These are phyloP conservation scores for Ypsolopha sequella DNA, from an alignment of 2,888 invertebrate genomes.

Conservation along the genomic window DNA sequence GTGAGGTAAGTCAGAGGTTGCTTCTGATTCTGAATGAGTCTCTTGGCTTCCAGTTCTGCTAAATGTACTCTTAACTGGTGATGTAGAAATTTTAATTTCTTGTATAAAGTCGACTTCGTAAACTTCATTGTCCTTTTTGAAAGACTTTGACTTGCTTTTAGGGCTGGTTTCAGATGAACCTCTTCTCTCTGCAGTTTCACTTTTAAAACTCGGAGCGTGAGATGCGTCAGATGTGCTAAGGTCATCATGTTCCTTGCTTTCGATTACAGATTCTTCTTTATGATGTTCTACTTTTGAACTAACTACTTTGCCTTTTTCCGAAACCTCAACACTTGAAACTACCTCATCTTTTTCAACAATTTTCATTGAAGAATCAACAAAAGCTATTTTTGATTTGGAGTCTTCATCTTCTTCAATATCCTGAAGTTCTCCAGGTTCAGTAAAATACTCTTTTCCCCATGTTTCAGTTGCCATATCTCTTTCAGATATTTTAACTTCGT, in stretches of 20 bases:
- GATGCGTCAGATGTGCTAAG: constrained; percentile 56
- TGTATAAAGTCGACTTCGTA: constrained; percentile 67
- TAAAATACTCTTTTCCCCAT: constrained; percentile 68
- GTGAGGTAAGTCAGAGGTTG: constrained; percentile 61
- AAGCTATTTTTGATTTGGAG: constrained; percentile 44
- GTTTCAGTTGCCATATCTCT: constrained; percentile 63
- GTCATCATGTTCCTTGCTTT: constrained; percentile 62
- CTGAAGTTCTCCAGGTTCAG: constrained; percentile 57
- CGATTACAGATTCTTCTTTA: constrained; percentile 59
- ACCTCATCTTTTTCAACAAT: constrained; percentile 60
- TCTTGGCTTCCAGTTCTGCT: constrained; percentile 69
- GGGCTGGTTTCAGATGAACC: constrained; percentile 56
- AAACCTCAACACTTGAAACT: constrained; percentile 50
- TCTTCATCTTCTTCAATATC: constrained; percentile 57
- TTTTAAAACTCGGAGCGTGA: constrained; percentile 56
- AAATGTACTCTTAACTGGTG: constrained; percentile 59
- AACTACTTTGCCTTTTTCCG: constrained; percentile 58
- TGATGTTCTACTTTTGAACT: constrained; percentile 58
- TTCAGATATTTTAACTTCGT: constrained; percentile 65
- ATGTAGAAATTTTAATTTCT: constrained; percentile 65
- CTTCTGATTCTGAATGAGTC: constrained; percentile 68
- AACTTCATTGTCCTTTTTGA: constrained; percentile 60
- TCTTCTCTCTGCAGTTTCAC: constrained; percentile 46
- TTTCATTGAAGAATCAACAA: constrained; percentile 53
- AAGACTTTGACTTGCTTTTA: constrained; percentile 57